Evolutionary conservation across 2,113 vertebrate species (phyloP).

Genomic region (Xiphias gladius): DNA sequence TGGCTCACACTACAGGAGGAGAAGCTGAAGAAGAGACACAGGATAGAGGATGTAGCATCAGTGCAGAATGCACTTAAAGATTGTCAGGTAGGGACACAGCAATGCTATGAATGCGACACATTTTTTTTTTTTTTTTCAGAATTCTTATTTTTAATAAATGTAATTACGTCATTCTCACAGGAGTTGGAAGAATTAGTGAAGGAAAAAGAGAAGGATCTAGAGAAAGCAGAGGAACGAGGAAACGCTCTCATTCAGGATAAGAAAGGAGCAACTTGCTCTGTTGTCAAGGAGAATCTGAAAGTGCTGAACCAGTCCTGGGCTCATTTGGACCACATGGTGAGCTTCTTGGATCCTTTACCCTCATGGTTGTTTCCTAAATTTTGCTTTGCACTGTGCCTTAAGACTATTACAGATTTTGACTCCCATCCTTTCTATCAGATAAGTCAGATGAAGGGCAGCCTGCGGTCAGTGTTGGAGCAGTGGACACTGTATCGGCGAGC

Average conservation of each 20-base stretch:
- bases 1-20: slow-evolving; percentile 93
- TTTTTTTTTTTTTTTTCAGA: not conserved
- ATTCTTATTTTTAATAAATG: not conserved
- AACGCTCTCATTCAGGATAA: slow-evolving; percentile 92
- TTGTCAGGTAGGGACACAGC: slow-evolving; percentile 88
- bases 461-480: slow-evolving; percentile 91
- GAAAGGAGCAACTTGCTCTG: slow-evolving; percentile 87
- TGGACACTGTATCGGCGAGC: slow-evolving; percentile 90
- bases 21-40: slow-evolving; percentile 89
- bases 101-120: not conserved
- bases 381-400: not conserved
- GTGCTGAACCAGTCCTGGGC: slow-evolving; percentile 91
- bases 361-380: not conserved
- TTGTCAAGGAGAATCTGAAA: slow-evolving; percentile 86
- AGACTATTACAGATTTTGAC: not conserved
- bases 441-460: slow-evolving; percentile 89
- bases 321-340: slow-evolving; percentile 91
- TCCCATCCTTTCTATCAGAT: slow-evolving; percentile 79
- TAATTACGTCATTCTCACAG: slow-evolving; percentile 73
- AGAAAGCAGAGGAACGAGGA: slow-evolving; percentile 90
- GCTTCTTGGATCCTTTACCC: not conserved
- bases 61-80: slow-evolving; percentile 94
- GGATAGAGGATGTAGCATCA: slow-evolving; percentile 92
- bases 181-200: slow-evolving; percentile 94
- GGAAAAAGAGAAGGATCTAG: slow-evolving; percentile 94